Evolutionary conservation across 2,113 vertebrate species (phyloP), one percentile per base, ranked within the genome.

Genomic region (Pogona vitticeps): DNA sequence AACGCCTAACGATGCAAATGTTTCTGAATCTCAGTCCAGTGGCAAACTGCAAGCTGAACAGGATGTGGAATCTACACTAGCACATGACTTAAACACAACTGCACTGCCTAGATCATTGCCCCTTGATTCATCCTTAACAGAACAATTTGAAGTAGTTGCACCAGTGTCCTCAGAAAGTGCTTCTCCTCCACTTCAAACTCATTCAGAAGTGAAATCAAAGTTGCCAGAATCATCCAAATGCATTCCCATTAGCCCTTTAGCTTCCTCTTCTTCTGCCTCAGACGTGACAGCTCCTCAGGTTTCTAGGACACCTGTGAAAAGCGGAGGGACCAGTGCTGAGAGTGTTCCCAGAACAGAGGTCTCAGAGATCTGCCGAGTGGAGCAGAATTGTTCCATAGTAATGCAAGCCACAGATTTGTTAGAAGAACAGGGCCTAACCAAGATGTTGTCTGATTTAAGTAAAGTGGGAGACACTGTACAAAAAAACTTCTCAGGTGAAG

Each of bases 361-460:
- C 85, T 84, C 89, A 0, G 95, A 96, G 23, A 76, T 95, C 84
- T 97, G 96, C 76, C 86, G 68, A 0, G 0, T 56, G 23, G 83
- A 18, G 0, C 94, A 93, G 31, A 93, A 90, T 71, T 90, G 96
- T 71, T 80, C 95, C 18, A 91, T 82, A 15, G 89, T 90, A n/a
- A 88, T 95, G 81, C 96, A 95, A 88, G 93, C 94, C 12, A 36
- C 91, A 0, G 93, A 95, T 80, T 89, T 97, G 84, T 86, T 97
- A 87, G 96, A 96, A 86, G 96, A 94, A 20, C 97, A 95, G 1
- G 95, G 96, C 81, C 93, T 97, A 84, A 96, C 92, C 52, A 95
- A 92, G 90, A 93, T 97, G 94, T 89, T 97, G 0, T 97, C 96
- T 70, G 95, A 96, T 82, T 92, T 97, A 76, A 92, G 94, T 0